phyloP scores from a whole-genome alignment of 2,888 invertebrate species.

The Zootermopsis nevadensis region DNA sequence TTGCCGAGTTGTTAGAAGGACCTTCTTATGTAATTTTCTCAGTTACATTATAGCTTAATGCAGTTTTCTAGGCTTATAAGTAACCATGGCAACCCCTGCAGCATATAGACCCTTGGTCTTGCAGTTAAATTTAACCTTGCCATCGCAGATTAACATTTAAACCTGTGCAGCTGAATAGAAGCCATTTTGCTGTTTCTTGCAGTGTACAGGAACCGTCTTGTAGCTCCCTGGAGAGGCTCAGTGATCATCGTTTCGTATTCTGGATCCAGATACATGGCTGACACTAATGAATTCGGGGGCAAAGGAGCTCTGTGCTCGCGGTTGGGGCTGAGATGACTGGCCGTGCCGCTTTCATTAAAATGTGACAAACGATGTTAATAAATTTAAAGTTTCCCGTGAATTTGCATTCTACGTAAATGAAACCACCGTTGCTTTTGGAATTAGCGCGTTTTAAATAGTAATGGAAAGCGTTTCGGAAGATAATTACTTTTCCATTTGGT shows the following conservation, averaged over 20 bases:
- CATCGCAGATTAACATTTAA: background rate
- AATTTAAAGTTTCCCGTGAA: background rate
- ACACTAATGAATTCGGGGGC: background rate
- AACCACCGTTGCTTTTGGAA: background rate
- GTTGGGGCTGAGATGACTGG: background rate
- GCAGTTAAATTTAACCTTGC: background rate
- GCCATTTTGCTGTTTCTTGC: background rate
- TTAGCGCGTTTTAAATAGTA: background rate
- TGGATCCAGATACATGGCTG: no score
- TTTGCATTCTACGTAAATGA: background rate
- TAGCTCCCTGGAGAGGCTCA: no score
- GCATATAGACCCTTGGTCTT: background rate
- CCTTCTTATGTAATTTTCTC: no score
- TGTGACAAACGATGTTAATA: background rate
- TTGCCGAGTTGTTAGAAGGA: no score
- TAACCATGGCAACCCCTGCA: no score
- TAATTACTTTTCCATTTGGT: background rate
- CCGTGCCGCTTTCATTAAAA: background rate
- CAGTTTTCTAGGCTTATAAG: no score
- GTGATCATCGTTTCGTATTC: no score
- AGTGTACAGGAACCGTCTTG: no score
- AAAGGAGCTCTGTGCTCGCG: background rate
- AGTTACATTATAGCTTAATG: no score
- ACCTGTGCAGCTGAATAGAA: background rate
- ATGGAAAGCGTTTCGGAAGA: background rate